These are phyloP conservation scores for Maniola jurtina DNA, from an alignment of 1,140 invertebrate species.

Conservation along the genomic window DNA sequence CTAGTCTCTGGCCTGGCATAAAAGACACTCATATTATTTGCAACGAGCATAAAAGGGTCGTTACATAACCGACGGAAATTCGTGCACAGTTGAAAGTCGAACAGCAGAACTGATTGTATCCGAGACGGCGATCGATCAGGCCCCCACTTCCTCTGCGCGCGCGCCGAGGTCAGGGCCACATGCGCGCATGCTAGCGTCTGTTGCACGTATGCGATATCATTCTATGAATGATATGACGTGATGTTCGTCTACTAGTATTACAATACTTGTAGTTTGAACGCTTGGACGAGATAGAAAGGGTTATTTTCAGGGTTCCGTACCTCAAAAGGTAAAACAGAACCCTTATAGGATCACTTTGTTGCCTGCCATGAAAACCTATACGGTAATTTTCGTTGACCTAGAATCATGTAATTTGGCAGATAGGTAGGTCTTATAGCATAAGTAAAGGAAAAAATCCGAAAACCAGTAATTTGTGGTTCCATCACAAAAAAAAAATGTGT, in stretches of 20 bases:
- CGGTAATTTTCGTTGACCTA: no score
- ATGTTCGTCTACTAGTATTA: not conserved
- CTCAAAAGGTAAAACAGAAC: no score
- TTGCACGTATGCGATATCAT: conserved; percentile 18
- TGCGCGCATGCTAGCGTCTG: conserved; percentile 24
- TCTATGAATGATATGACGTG: conserved; percentile 20
- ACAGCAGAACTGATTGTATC: conserved; percentile 38
- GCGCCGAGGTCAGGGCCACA: conserved; percentile 42
- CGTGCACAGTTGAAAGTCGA: conserved; percentile 29
- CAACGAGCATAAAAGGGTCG: not conserved
- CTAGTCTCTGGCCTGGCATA: no score
- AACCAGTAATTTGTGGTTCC: no score
- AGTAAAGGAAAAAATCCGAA: no score
- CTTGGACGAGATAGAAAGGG: no score
- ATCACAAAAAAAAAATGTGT: no score
- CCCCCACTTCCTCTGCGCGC: conserved; percentile 36
- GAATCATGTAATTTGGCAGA: no score
- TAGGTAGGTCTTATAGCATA: no score
- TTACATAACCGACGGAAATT: conserved; percentile 28
- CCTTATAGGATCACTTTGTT: no score
- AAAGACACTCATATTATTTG: not conserved
- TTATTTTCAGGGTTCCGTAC: no score
- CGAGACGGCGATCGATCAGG: conserved; percentile 42
- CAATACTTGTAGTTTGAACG: not conserved
- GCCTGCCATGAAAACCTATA: no score